A percentile compares a stretch with the other conserved stretches of the same genome.
Conservation (phyloP, 2,797 vertebrate genomes). For the Acomys russatus region DNA sequence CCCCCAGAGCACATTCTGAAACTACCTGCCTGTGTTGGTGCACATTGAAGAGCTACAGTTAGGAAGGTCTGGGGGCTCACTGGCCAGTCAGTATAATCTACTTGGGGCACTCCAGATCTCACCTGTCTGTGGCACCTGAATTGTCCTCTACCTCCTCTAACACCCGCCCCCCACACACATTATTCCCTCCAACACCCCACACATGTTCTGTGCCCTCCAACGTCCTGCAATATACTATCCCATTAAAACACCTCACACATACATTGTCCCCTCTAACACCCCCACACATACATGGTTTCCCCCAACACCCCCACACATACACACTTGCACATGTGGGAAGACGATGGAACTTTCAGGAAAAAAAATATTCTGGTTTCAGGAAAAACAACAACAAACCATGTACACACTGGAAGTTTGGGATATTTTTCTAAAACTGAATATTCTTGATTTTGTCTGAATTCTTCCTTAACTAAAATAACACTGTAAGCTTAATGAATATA, state of each 20-base stretch:
- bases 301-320: neutral
- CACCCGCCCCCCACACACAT: neutral
- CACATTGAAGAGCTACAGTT: too few relatives aligned
- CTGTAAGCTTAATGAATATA: neutral
- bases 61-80: too few relatives aligned
- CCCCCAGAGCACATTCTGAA: too few relatives aligned
- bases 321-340: neutral
- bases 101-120: too few relatives aligned
- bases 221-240: neutral
- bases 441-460: neutral
- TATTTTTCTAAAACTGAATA: neutral
- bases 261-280: neutral
- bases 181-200: neutral
- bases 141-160: neutral
- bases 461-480: neutral
- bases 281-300: neutral
- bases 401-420: neutral
- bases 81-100: too few relatives aligned
- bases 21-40: too few relatives aligned
- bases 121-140: neutral
- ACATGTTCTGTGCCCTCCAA: neutral
- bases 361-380: neutral
- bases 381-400: neutral
- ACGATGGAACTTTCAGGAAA: neutral
- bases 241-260: neutral